Evolutionary conservation across 2,888 invertebrate species (phyloP), one percentile per base, ranked within the genome.

Genomic region (Erpobdella octoculata): DNA sequence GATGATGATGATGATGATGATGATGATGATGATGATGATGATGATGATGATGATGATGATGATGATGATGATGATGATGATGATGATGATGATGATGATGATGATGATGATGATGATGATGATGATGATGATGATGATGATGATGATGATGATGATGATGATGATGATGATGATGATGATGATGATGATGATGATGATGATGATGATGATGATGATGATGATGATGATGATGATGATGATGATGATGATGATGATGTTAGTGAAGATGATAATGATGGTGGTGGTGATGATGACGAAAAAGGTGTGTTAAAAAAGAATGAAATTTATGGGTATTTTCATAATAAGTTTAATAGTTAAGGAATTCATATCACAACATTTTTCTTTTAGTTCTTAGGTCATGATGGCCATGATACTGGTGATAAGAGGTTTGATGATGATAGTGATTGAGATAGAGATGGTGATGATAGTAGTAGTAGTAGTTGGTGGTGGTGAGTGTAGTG

Each of bases 1-100:
- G 65, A 65, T 65, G 65, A 65, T 35, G 65, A 35, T 65, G 65
- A 65, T 35, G 65, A 65, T 65, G 65, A 65, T 35, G 65, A 65
- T 65, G 65, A 65, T 65, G 65, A 65, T 65, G 65, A 65, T 65
- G 65, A 65, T 35, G 21, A n/a, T 15, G 48, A 48, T 25, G 48
- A 48, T 12, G 48, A 48, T 12, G 53, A 53, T 1, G 53, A 53
- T 53, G 53, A 53, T 15, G 4, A 3, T 53, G 53, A 53, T 28
- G 21, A 53, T n/a, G 53, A 5, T 53, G 18, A 53, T 48, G 48
- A 48, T 48, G n/a, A 53, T 53, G 53, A 65, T 65, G 65, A 37
- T 65, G 65, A 65, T 65, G 37, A 65, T 36, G 65, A 65, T 36
- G 65, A 65, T 36, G 65, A 65, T 36, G 36, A 65, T 37, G 37